Evolutionary conservation across 2,888 invertebrate genomes (phyloP), one percentile per base, ranked within the genome.

Genomic region (Carterocephalus palaemon): DNA sequence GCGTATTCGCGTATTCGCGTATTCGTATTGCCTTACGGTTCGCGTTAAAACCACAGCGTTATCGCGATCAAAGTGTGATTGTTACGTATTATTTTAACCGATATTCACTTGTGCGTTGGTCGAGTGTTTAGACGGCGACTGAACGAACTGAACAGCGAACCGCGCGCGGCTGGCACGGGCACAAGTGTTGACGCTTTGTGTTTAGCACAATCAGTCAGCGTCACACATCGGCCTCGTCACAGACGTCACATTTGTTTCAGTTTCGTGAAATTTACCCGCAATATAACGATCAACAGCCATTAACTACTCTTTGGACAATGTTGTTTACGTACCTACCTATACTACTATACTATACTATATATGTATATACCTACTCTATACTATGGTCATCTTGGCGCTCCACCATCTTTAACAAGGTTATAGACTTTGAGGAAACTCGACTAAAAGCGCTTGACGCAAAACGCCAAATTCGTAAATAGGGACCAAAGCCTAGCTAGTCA

Each of bases 181-280:
- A 51, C 64, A 64, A 62, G 59, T 67, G 64, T 65, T 59, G 64
- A 62, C 64, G 68, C 66, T 75, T 80, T 76, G 75, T 78, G 69
- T 60, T 64, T 53, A 61, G 63, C 63, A 67, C 67, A 68, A 70
- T 74, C 70, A 57, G 46, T 43, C 22, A 23, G 47, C 47, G 48
- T 56, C 47, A 54, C 47, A 41, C 38, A 60, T 62, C 59, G 54
- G 57, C 62, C 54, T 43, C 26, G 26, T 26, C 28, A 22, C 22
- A 34, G 33, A 36, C 26, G 26, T 26, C 28, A 22, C 22, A 34
- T 24, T 9, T 28, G 19, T 33, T 42, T 28, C 24, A 31, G 17
- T 41, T 13, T n/a, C 20, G 19, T 15, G 10, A 22, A 17, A 26
- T n/a, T n/a, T n/a, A n/a, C n/a, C n/a, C n/a, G n/a, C n/a, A n/a